phyloP scores from a whole-genome alignment of 64 coral and sea anemone genomes.

The Stylophora pistillata region DNA sequence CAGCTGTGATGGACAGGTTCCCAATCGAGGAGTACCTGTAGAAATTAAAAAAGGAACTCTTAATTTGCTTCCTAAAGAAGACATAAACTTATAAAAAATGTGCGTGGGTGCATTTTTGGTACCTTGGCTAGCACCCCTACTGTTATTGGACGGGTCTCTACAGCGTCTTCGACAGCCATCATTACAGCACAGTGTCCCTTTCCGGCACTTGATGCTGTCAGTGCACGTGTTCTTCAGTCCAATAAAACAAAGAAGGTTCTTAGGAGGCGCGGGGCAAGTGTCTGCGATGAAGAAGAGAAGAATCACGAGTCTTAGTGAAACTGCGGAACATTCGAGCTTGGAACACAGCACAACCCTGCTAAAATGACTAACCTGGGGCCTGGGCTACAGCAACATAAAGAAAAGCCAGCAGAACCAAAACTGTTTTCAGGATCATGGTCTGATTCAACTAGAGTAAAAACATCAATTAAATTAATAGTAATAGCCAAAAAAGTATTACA shows the following conservation, averaged over 20 bases:
- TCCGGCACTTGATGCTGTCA: not conserved
- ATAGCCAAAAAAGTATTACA: too few species aligned
- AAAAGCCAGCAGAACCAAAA: too few species aligned
- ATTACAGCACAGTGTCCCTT: conserved; percentile 47
- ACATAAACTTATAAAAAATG: too few species aligned
- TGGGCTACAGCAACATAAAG: too few species aligned
- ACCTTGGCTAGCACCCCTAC: conserved; percentile 3
- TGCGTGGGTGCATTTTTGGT: not conserved
- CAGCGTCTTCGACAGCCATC: conserved; percentile 78
- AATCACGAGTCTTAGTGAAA: not conserved
- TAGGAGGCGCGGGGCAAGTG: conserved; percentile 15
- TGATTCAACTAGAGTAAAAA: too few species aligned
- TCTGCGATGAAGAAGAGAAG: not conserved
- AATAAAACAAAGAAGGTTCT: not conserved
- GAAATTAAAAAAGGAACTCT: not conserved
- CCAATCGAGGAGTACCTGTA: conserved; percentile 1
- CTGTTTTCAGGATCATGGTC: too few species aligned
- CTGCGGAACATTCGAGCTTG: not conserved
- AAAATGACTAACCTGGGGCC: not conserved
- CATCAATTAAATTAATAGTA: too few species aligned
- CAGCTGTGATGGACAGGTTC: conserved; percentile 3
- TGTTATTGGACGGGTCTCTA: conserved; percentile 64
- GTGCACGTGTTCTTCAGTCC: conserved; percentile 1
- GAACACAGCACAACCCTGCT: not conserved
- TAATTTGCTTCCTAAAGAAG: not conserved